Percentiles rank a stretch among this genome's conserved stretches.
These are phyloP conservation scores for Cassiopea xamachana DNA, from an alignment of 30 jellyfish, hydroid and myxozoan genomes.

Conservation along the genomic window DNA sequence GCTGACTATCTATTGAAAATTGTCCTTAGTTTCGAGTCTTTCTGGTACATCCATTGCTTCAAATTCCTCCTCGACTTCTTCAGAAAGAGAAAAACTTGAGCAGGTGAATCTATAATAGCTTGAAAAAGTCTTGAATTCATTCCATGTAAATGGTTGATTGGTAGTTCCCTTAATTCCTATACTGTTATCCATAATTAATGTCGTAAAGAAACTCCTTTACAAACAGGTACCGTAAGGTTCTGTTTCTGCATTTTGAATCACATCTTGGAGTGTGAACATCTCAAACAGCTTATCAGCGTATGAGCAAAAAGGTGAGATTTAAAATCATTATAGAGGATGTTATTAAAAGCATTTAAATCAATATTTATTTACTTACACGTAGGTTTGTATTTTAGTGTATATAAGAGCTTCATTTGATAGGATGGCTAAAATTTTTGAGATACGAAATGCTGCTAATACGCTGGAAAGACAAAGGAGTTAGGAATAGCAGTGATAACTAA, in stretches of 20 bases:
- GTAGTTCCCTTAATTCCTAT: slow-evolving; percentile 4
- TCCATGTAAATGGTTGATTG: slow-evolving; percentile 14
- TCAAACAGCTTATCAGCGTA: background rate
- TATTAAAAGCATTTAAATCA: no score
- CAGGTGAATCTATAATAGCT: slow-evolving; percentile 20
- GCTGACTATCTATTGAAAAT: background rate
- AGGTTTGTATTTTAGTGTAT: no score
- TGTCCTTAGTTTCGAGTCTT: background rate
- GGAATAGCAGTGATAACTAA: no score
- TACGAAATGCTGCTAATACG: no score
- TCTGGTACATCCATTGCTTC: background rate
- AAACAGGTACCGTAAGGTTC: slow-evolving; percentile 35
- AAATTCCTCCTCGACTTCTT: background rate
- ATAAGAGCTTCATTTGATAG: no score
- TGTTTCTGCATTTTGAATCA: background rate
- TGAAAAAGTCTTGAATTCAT: slow-evolving; percentile 41
- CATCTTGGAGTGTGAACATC: background rate
- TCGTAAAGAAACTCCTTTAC: slow-evolving; percentile 9
- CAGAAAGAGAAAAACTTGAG: background rate
- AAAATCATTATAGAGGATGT: no score
- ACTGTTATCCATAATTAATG: slow-evolving; percentile 61
- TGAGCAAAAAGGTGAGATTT: background rate
- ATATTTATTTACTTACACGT: no score
- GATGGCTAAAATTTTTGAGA: no score
- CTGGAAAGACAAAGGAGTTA: no score